Percentiles rank a stretch among this genome's conserved stretches.
Evolutionary conservation across 2,797 vertebrate genomes (phyloP).

Genomic region (Ctenosaura bakeri): DNA sequence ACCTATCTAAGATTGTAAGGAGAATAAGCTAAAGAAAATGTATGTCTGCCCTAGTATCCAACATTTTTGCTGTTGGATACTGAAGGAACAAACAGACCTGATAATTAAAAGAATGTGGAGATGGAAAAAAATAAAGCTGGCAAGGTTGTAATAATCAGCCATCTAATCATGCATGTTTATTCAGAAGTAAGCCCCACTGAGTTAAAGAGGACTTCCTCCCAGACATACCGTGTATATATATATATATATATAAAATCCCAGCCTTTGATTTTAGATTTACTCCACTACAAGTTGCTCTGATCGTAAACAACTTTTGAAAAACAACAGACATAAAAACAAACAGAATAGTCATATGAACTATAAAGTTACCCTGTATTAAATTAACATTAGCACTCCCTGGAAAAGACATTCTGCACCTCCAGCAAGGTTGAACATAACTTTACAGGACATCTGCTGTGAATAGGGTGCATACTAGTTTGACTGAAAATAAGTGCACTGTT

Average conservation of each 20-base stretch:
- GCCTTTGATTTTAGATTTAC: background rate
- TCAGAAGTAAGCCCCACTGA: background rate
- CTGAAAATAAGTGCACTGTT: background rate
- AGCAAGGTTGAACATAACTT: background rate
- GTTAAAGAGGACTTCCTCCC: background rate
- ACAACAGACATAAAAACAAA: background rate
- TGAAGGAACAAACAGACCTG: conserved; percentile 50
- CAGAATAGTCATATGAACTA: background rate
- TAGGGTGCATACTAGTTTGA: background rate
- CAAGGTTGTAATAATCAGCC: conserved; percentile 38
- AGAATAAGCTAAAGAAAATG: conserved; percentile 38
- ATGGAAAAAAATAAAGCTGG: conserved; percentile 53
- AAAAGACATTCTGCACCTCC: background rate
- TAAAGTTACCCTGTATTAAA: background rate
- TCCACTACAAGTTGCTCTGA: background rate
- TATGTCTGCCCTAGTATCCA: background rate
- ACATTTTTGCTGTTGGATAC: conserved; percentile 34
- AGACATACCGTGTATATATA: too few relatives aligned
- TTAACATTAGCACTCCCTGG: background rate
- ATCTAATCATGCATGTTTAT: background rate
- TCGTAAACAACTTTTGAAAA: background rate
- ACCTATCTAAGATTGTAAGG: background rate
- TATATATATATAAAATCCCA: too few relatives aligned
- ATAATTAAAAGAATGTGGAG: conserved; percentile 61
- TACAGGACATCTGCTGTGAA: background rate